Evolutionary conservation across 2,113 vertebrate genomes (phyloP), one percentile per base, ranked within the genome.

Genomic region (Calidris pugnax): DNA sequence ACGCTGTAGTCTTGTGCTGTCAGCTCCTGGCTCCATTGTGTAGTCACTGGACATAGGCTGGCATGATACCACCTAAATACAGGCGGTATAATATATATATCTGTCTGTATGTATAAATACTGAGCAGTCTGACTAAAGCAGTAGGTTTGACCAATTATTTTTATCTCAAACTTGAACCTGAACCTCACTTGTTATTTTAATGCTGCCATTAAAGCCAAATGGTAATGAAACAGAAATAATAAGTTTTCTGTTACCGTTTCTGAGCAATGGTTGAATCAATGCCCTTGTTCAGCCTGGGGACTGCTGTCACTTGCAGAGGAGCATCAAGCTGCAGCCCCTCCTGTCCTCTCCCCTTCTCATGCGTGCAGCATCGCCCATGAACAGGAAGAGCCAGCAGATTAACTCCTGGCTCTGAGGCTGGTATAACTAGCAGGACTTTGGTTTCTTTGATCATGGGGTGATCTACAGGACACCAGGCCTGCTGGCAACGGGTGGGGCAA

Each of bases 301-400:
- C 60, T 39, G 55, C n/a, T 89, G 82, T 32, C 27, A 28, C 26
- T 59, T 48, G 27, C n/a, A 16, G 78, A 90, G 67, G 59, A 83
- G 37, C 64, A 43, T 48, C 55, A 39, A 17, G 30, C 67, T 64
- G 43, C 48, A 21, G 23, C 45, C 26, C 37, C 17, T 48, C 7
- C 30, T 56, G 21, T 32, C 32, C 14, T 77, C 11, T 67, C 14
- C 37, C 9, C 14, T 4, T 37, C 30, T 33, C 0, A 0, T 7
- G 15, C 2, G 2, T 10, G 32, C 43, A 73, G 30, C 26, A 16
- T 45, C 18, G 8, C 18, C 45, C 45, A 19, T 45, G 18, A 45
- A 45, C 18, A 19, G 18, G 18, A 45, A 45, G 45, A 45, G 45
- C 45, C 18, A 45, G 45, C 45, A 19, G 45, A 45, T 45, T 45